Base-by-base conservation (phyloP, 1,140 invertebrate genomes). In the Dinoponera quadriceps region DNA sequence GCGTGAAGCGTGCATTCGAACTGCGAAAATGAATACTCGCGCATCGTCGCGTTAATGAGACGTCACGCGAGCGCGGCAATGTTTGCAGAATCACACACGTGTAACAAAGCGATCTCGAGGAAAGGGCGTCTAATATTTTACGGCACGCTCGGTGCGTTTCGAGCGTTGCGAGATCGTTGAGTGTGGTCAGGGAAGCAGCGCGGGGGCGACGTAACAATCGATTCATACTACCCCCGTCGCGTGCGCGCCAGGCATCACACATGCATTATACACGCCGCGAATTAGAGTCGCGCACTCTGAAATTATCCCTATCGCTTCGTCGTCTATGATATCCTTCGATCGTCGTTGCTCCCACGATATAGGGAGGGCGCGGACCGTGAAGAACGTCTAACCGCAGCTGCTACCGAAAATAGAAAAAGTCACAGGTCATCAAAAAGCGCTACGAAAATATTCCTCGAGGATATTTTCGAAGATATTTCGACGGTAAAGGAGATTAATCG, bases 1-100 rank as follows among this genome's bases (percentile, higher is more conserved):
- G 93, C 93, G 29, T 94, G 94, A 0, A 88, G 73, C 0, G 96
- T 95, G 2, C 97, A 98, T 3, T 95, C 33, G 66, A 98, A 96
- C 96, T 98, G 11, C 0, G n/a, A 55, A 48, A 80, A 59, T 4
- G 22, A 57, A 44, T 11, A 69, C 48, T 48, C 11, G 20, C 1
- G 38, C 16, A 11, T 57, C 57, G 38, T 16, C 9, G 25, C 5
- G 20, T 2, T 54, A 25, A 54, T 44, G 38, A 54, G 20, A 13
- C 0, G 22, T 63, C 13, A 63, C n/a, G 44, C 44, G 18, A 65
- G 22, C 7, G n/a, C 9, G 13, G 3, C 18, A 7, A 38, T 22
- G 20, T 25, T 22, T 14, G 11, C 38, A 54, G 3, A 38, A n/a
- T 54, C 20, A 29, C 59, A 27, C 20, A 29, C 59, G n/a, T 4